These are phyloP conservation scores for Caenorhabditis tropicalis DNA, from an alignment of 1,140 invertebrate species.

Conservation along the genomic window DNA sequence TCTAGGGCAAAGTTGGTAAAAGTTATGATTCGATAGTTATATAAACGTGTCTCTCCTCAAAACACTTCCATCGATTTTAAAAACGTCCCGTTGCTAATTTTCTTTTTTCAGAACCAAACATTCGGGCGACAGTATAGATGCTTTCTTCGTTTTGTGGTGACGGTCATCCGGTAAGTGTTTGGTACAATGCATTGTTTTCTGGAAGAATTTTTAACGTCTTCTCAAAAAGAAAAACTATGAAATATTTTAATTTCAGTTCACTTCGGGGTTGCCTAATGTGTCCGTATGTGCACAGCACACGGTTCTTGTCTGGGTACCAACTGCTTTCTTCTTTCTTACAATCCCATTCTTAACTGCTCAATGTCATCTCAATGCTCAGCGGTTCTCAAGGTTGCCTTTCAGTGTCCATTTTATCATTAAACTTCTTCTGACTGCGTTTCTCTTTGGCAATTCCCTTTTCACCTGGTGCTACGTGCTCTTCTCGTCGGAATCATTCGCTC, in stretches of 20 bases:
- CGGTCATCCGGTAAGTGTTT: too few species aligned
- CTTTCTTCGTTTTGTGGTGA: too few species aligned
- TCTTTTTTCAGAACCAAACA: too few species aligned
- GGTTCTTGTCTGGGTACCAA: conserved; percentile 85
- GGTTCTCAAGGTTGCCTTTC: conserved; percentile 6
- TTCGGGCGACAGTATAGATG: too few species aligned
- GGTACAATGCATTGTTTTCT: too few species aligned
- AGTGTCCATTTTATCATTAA: conserved; percentile 43
- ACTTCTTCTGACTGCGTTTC: background rate
- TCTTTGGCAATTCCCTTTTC: background rate
- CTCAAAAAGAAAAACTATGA: too few species aligned
- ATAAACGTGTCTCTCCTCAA: too few species aligned
- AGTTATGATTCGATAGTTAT: too few species aligned
- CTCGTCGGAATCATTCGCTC: background rate
- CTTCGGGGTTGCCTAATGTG: conserved; percentile 78
- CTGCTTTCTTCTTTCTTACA: conserved; percentile 83
- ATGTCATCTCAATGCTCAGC: background rate
- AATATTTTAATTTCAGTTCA: conserved; percentile 9
- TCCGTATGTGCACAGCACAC: conserved; percentile 88
- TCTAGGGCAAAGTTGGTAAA: too few species aligned
- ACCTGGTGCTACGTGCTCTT: conserved; percentile 27
- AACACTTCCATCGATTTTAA: too few species aligned
- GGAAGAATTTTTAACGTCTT: too few species aligned
- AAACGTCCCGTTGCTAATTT: too few species aligned
- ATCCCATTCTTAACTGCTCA: conserved; percentile 72